These are phyloP conservation scores for Anguilla japonica DNA, from an alignment of 2,113 vertebrate genomes.

Conservation along the genomic window DNA sequence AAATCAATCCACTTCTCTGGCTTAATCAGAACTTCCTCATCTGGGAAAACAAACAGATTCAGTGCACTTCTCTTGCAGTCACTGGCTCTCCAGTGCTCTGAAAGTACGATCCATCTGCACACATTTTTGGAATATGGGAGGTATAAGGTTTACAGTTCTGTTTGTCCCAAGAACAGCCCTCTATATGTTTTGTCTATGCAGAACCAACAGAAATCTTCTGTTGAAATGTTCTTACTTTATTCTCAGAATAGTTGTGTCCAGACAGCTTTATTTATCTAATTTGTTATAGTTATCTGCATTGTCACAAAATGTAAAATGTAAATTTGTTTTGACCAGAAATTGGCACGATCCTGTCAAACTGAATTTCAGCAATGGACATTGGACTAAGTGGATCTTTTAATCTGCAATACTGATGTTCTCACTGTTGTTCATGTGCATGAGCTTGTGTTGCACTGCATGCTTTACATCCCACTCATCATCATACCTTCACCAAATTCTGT, in stretches of 20 bases:
- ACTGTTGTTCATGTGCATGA: constrained; percentile 68
- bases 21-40: constrained; percentile 33
- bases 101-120: background rate
- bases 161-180: background rate
- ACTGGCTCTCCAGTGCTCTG: background rate
- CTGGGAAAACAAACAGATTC: constrained; percentile 1
- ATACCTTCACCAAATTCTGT: constrained; percentile 68
- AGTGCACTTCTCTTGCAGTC: background rate
- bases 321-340: background rate
- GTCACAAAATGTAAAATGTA: background rate
- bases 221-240: background rate
- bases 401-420: constrained; percentile 12
- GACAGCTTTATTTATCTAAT: background rate
- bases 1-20: constrained; percentile 38
- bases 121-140: background rate
- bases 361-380: constrained; percentile 67
- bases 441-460: constrained; percentile 61
- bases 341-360: background rate
- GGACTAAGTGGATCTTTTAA: constrained; percentile 47
- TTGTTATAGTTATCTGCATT: background rate
- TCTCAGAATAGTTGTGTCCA: background rate
- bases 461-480: constrained; percentile 60
- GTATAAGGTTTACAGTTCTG: background rate
- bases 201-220: background rate
- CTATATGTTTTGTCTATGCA: background rate